Base-by-base conservation (phyloP, 2,888 invertebrate species). In the Mythimna lalbum region DNA sequence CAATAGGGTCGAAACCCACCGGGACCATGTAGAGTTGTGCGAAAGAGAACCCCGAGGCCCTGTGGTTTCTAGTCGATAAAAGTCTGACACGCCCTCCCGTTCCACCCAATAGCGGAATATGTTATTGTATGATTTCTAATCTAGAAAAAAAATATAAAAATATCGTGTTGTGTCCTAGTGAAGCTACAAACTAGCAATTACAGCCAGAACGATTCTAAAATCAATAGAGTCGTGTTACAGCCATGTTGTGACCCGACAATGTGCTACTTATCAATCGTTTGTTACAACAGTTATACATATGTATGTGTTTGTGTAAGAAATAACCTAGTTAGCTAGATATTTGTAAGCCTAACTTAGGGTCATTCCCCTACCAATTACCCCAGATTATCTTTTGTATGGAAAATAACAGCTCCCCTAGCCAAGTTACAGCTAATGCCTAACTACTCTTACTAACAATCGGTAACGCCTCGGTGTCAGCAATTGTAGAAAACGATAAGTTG, bases 171-270 rank as follows among this genome's bases (percentile, higher is more conserved):
- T 52, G 21, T 43, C 21, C 33, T n/a, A 73, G 27, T 57, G 36
- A 63, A 47, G 31, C 49, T 55, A n/a, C 33, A 36, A 52, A 43
- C 69, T 39, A 57, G 47, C 31, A 17, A 53, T 66, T 66, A 74
- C 27, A 21, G 10, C 7, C 61, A 17, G 31, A 56, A 66, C 27
- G 39, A 31, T 61, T 53, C 12, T 57, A 56, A 80, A 80, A 79
- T 79, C 78, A 72, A 79, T 79, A 80, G 43, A 55, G 17, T 53
- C 77, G 68, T 72, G 81, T 56, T 77, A 65, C 68, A 76, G 36
- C 52, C 17, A 19, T 43, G 49, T 63, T 64, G 27, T 68, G 49
- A 62, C 63, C 57, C 10, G 57, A 2, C 21, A 19, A 33, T 36
- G 70, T 36, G 36, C 19, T 43, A 68, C n/a, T n/a, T 61, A 19